Evolutionary conservation across 2,113 vertebrate genomes (phyloP).

Genomic region (Geothlypis trichas): DNA sequence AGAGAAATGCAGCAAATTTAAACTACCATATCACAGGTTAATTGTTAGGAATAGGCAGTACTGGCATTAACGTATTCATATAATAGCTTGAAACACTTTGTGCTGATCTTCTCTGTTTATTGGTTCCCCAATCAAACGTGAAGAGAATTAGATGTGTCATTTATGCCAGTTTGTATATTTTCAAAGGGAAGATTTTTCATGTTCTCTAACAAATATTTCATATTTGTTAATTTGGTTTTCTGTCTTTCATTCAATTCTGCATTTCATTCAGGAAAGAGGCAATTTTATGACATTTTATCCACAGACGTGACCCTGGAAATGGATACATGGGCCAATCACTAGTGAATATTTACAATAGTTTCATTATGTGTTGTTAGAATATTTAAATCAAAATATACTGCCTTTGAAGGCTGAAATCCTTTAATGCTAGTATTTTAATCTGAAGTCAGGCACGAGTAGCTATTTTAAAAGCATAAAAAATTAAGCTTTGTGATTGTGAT

Average conservation of each 20-base stretch:
- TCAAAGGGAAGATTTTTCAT: neutral
- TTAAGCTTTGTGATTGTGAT: neutral
- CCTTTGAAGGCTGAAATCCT: neutral
- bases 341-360: neutral
- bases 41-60: neutral
- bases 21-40: neutral
- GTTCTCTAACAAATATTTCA: neutral
- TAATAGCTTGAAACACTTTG: neutral
- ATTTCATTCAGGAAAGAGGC: neutral
- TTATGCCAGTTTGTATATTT: neutral
- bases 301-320: neutral
- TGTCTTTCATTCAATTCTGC: neutral
- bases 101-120: neutral
- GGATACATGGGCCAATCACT: neutral
- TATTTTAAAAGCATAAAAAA: slow-evolving; percentile 21
- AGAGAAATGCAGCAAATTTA: neutral
- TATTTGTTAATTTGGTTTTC: neutral
- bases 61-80: neutral
- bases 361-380: neutral
- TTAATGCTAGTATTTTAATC: slow-evolving; percentile 3
- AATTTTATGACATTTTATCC: neutral
- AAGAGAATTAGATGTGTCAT: neutral
- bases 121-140: neutral
- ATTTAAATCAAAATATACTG: neutral
- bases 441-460: neutral